Evolutionary conservation across 2,797 vertebrate genomes (phyloP).

Genomic region (Tympanoctomys barrerae): DNA sequence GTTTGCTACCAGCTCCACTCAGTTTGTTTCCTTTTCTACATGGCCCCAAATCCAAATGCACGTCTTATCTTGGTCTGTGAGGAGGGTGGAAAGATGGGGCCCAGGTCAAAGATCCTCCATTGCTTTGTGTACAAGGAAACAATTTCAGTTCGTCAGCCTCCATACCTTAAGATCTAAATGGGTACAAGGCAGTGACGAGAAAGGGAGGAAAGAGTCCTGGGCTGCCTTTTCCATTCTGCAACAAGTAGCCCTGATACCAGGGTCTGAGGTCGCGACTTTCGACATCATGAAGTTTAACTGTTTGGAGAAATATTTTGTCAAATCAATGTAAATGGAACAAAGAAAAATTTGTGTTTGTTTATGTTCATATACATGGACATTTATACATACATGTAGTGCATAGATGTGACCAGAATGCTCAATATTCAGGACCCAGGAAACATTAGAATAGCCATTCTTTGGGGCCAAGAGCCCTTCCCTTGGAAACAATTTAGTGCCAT

Average conservation of each 20-base stretch:
- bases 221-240: not conserved
- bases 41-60: not conserved
- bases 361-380: not conserved
- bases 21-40: constrained; percentile 40
- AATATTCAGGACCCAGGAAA: not conserved
- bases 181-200: not conserved
- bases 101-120: not conserved
- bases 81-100: not conserved
- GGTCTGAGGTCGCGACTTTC: not conserved
- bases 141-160: constrained; percentile 27
- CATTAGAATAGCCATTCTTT: not conserved
- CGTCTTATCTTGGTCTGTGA: not conserved
- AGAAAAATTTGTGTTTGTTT: not conserved
- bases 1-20: not conserved
- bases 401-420: not conserved
- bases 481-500: not conserved
- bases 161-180: not conserved
- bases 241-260: not conserved
- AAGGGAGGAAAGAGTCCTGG: not conserved
- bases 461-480: not conserved
- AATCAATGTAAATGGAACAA: not conserved
- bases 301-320: constrained; percentile 17
- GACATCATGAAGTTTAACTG: not conserved
- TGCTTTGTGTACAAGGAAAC: constrained; percentile 16
- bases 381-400: not conserved